Evolutionary conservation across 2,888 invertebrate genomes (phyloP), one percentile per base, ranked within the genome.

Genomic region (Sinelater perroti): DNA sequence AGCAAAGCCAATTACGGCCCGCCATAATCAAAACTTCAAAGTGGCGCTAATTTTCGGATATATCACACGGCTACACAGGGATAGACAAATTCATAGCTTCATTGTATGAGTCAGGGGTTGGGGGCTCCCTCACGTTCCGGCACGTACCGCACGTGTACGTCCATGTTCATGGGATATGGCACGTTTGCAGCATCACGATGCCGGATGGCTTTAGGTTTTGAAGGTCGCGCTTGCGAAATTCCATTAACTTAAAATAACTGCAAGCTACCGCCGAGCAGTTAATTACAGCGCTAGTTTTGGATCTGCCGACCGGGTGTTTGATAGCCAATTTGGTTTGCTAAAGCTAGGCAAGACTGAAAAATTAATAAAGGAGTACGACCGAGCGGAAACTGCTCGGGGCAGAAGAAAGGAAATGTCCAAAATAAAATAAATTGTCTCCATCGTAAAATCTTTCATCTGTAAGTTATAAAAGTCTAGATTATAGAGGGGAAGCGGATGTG

Each of bases 391-490:
- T n/a, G n/a, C n/a, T n/a, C n/a, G n/a, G n/a, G n/a, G n/a, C 28
- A 5, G 5, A 10, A 28, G 10, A 28, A 28, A 28, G 2, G 8
- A n/a, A 28, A 28, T 2, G 28, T 28, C 28, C 6, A 33, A 33
- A 26, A 44, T 44, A 44, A 40, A 40, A 11, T 40, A 51, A 51
- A 51, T 40, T 51, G 30, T 30, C 11, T 8, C 5, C 20, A 11
- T 51, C 51, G 31, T 53, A 62, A 68, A 69, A 62, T 59, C 61
- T 62, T 64, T 70, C 67, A 64, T 63, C 66, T 67, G 68, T 67
- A 70, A 68, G 67, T 65, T 68, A 70, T 71, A 68, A 68, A 69
- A 63, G 63, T 62, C 56, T 56, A 61, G 64, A 66, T 66, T 65
- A 62, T 61, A 60, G 55, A 53, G 63, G 62, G 51, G 61, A 60